Evolutionary conservation across 2,797 vertebrate species (phyloP).

Genomic region (Gallirallus australis): DNA sequence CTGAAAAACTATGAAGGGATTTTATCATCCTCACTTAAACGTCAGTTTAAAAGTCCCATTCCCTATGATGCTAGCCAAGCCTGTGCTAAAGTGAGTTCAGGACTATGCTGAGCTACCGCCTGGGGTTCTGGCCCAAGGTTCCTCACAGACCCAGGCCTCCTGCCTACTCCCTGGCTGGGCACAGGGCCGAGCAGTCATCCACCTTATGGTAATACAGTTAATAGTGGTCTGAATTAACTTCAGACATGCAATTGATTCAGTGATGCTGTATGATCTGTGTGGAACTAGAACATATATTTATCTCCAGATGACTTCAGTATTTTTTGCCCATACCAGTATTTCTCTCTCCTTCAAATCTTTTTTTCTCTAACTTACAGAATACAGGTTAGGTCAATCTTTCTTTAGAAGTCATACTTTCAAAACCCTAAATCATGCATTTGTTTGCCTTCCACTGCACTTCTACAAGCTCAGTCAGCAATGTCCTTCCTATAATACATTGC

Average conservation of each 20-base stretch:
- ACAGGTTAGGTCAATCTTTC: conserved; percentile 69
- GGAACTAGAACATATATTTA: background rate
- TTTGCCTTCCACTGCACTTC: conserved; percentile 70
- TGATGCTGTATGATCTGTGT: background rate
- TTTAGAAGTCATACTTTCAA: conserved; percentile 68
- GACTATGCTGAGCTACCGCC: background rate
- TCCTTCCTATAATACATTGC: conserved; percentile 49
- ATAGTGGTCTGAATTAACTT: background rate
- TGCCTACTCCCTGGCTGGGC: background rate
- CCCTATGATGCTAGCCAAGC: background rate
- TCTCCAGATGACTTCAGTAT: background rate
- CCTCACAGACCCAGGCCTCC: background rate
- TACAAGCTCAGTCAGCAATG: conserved; percentile 65
- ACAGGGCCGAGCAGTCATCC: background rate
- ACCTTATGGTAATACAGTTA: background rate
- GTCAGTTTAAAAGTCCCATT: background rate
- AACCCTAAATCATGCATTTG: conserved; percentile 72
- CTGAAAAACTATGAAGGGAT: background rate
- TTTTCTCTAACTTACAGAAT: conserved; percentile 55
- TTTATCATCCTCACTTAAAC: background rate
- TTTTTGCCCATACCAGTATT: conserved; percentile 60
- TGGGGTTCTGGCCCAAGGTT: background rate
- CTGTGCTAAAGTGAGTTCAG: background rate
- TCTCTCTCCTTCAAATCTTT: conserved; percentile 54
- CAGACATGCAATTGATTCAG: background rate